These are phyloP conservation scores for Rhyacichthys aspro DNA, from an alignment of 2,797 vertebrate genomes.

Conservation along the genomic window DNA sequence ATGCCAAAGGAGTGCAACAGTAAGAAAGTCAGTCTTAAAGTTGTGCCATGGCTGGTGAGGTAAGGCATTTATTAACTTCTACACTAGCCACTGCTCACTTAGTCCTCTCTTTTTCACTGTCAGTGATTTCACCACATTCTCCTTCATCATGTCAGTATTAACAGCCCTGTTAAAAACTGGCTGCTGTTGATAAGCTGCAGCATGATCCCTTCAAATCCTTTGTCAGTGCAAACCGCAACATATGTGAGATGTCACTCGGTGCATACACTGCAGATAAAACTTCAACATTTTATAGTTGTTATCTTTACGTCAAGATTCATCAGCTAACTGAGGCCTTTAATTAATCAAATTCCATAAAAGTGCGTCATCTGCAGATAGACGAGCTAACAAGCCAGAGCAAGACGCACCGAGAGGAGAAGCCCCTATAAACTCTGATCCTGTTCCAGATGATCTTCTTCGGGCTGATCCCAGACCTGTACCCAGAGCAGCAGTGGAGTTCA, in stretches of 20 bases:
- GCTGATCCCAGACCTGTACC: conserved; percentile 34
- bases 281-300: conserved; percentile 35
- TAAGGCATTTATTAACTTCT: no score
- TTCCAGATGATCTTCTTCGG: conserved; percentile 15
- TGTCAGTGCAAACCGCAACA: conserved; percentile 26
- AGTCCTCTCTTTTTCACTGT: no score
- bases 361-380: conserved; percentile 50
- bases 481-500: background rate
- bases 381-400: conserved; percentile 55
- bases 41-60: no score
- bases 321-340: conserved; percentile 61
- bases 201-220: conserved; percentile 10
- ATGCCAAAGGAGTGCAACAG: no score
- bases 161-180: background rate
- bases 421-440: conserved; percentile 26
- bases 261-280: conserved; percentile 28
- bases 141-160: background rate
- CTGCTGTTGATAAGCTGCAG: background rate
- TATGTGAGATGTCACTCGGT: conserved; percentile 34
- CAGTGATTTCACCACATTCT: background rate
- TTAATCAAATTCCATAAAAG: conserved; percentile 75
- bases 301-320: conserved; percentile 62
- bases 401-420: conserved; percentile 14
- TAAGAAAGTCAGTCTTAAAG: no score
- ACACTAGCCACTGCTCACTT: no score